Base-by-base conservation (phyloP, 2,888 invertebrate species). In the Sphaeridia pumilis region DNA sequence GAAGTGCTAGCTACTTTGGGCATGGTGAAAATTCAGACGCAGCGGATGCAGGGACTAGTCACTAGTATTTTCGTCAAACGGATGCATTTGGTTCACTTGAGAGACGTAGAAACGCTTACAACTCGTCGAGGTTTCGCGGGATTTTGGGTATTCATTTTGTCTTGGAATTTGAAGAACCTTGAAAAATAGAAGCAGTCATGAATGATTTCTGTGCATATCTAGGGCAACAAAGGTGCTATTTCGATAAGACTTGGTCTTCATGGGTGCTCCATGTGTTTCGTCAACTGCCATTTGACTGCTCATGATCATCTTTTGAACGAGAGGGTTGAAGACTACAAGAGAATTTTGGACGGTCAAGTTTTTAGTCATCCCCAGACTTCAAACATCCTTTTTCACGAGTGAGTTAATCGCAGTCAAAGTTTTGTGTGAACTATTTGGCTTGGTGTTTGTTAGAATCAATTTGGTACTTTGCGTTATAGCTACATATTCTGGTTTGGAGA, bases 181-280 rank as follows among this genome's bases (percentile, higher is more conserved):
- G 21, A 26, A 49, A 12, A 24, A 10, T 31, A 31, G 31, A 14
- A 31, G 31, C 31, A 10, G 31, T 14, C 14, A 31, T 7, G 7
- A 31, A 31, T 31, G 7, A 31, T 31, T 31, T 7, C 31, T 31
- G 31, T 31, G 57, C 41, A 58, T 64, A 73, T 75, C 25, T 70
- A 90, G 90, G 95, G 94, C 26, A 94, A 93, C 72, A 95, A 95
- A 75, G 94, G 94, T 21, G 93, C 87, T 3, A 87, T 92, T 1
- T 88, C 87, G 68, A 76, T 92, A 49, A 76, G 94, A 54, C 78
- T 94, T 67, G 85, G 83, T 66, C 76, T 90, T 28, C 87, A 88
- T 68, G 93, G 92, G 2, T 84, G 87, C 66, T 90, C 87, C 1
- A 69, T 93, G 48, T 87, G 90, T 67, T 78, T 93, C 52, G 83